A percentile compares a stretch with the other conserved stretches of the same genome.
Evolutionary conservation across 2,797 vertebrate species (phyloP).

Genomic region (Bradypodion ventrale): DNA sequence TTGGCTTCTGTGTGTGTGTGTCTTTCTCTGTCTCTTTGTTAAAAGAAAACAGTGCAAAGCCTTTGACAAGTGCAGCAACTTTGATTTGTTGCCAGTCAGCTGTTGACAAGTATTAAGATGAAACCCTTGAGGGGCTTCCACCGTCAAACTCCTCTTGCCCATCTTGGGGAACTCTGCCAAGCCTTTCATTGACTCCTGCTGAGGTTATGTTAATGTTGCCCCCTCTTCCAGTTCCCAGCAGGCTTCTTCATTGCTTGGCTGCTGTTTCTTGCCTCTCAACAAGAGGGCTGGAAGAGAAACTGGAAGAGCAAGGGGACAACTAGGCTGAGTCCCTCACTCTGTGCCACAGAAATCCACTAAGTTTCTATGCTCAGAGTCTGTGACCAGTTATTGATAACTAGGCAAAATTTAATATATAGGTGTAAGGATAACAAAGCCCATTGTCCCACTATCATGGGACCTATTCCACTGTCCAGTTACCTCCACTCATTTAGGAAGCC

Average conservation of each 20-base stretch:
- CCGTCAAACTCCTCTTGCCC: slow-evolving; percentile 21
- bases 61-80: slow-evolving; percentile 36
- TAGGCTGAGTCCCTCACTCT: not conserved
- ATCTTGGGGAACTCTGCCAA: slow-evolving; percentile 33
- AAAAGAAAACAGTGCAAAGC: slow-evolving; percentile 27
- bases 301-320: slow-evolving; percentile 9
- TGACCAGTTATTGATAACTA: not conserved
- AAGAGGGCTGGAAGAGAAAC: not conserved
- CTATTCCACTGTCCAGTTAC: no score
- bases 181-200: slow-evolving; percentile 28
- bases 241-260: slow-evolving; percentile 22
- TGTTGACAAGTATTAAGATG: slow-evolving; percentile 30
- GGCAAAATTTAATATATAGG: not conserved
- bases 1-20: not conserved
- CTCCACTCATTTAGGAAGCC: no score
- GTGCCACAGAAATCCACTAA: not conserved
- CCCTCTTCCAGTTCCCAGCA: not conserved
- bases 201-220: slow-evolving; percentile 27
- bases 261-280: slow-evolving; percentile 10
- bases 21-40: not conserved
- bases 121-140: slow-evolving; percentile 28
- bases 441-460: no score
- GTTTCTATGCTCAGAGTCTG: not conserved
- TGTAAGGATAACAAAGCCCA: no score
- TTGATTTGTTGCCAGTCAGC: slow-evolving; percentile 41